These are phyloP conservation scores for Sebastes dallii DNA, from an alignment of 2,797 vertebrate genomes.

Conservation along the genomic window DNA sequence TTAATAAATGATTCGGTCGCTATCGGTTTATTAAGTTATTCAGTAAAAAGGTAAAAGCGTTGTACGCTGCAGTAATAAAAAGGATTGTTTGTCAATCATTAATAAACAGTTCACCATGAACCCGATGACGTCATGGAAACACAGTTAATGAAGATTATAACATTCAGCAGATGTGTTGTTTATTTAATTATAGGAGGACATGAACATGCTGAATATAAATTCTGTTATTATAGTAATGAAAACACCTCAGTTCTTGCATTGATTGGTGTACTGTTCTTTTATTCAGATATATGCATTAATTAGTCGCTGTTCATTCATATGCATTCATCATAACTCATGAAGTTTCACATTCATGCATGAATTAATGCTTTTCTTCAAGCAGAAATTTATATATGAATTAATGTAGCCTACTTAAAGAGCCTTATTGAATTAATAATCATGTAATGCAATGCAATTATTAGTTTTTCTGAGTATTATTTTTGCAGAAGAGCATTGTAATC, in stretches of 20 bases:
- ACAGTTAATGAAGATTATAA: neutral
- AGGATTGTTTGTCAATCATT: conserved; percentile 5
- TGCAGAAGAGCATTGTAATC: neutral
- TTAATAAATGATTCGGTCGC: conserved; percentile 25
- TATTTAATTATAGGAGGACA: neutral
- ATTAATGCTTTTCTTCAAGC: neutral
- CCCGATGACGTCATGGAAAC: neutral
- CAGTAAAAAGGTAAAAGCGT: neutral
- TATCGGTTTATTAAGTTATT: neutral
- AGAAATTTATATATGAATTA: neutral
- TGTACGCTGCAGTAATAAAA: neutral
- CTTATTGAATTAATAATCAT: neutral
- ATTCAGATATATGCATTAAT: neutral
- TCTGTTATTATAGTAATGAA: neutral
- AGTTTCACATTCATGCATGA: neutral
- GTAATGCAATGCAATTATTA: neutral
- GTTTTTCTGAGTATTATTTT: neutral
- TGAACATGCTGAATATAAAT: neutral
- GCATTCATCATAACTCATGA: neutral
- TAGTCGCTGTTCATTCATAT: neutral
- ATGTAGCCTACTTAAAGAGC: neutral
- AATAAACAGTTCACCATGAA: neutral
- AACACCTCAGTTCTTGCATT: neutral
- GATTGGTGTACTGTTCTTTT: neutral
- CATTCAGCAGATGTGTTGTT: neutral